A percentile compares a stretch with the other conserved stretches of the same genome.
Evolutionary conservation across 2,113 vertebrate species (phyloP).

Genomic region (Gobiocypris rarus): DNA sequence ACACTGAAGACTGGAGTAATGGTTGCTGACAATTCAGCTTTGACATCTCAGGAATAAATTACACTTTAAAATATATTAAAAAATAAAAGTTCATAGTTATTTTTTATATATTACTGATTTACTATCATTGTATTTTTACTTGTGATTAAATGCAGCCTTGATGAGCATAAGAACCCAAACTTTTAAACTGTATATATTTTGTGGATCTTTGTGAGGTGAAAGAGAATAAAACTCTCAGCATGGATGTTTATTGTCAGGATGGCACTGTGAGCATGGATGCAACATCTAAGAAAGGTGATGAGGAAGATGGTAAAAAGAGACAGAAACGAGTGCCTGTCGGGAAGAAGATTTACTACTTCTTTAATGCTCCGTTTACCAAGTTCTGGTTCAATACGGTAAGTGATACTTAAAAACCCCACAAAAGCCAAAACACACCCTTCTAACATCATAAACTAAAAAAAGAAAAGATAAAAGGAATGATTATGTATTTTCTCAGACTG

Average conservation of each 20-base stretch:
- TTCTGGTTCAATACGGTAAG: slow-evolving; percentile 99
- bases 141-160: background rate
- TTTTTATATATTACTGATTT: background rate
- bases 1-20: no score
- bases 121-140: background rate
- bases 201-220: background rate
- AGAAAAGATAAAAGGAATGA: background rate
- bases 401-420: slow-evolving; percentile 23
- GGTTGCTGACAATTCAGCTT: no score
- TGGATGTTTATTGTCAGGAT: slow-evolving; percentile 77
- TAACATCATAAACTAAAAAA: background rate
- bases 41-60: no score
- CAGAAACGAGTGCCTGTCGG: slow-evolving; percentile 88
- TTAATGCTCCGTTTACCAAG: slow-evolving; percentile 95
- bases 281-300: slow-evolving; percentile 89
- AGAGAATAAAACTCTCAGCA: background rate
- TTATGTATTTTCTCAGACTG: slow-evolving; percentile 77
- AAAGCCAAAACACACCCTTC: no score
- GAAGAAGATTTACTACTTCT: slow-evolving; percentile 94
- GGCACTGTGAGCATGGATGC: slow-evolving; percentile 75
- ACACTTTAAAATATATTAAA: no score
- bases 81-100: no score
- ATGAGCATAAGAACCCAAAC: background rate
- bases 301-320: slow-evolving; percentile 87
- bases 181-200: no score